Percentiles rank a stretch among this genome's conserved stretches.
Conservation (phyloP, 2,888 invertebrate species). For the Coelopa pilipes region DNA sequence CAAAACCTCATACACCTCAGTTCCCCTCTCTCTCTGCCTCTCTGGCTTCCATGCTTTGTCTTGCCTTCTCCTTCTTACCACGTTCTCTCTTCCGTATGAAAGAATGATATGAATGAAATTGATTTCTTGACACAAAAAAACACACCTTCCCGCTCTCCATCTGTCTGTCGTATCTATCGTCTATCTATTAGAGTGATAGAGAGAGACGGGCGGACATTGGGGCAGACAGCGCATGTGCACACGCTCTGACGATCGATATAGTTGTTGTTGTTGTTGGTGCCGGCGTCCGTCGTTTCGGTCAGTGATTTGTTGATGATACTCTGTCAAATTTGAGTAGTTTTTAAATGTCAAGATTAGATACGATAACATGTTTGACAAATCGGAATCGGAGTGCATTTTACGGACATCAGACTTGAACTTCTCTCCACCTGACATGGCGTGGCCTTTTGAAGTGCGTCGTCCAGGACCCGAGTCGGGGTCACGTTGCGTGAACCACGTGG, state of each 20-base stretch:
- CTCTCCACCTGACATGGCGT: no score
- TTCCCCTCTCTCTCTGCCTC: no score
- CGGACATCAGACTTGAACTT: no score
- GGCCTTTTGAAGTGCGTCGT: no score
- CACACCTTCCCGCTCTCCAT: neutral
- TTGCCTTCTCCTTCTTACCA: no score
- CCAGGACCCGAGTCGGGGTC: no score
- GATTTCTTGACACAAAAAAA: conserved; percentile 21
- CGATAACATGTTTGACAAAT: conserved; percentile 11
- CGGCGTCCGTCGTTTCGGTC: conserved; percentile 11
- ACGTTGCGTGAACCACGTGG: no score
- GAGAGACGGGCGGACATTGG: neutral
- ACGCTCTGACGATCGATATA: neutral
- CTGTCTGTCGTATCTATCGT: no score
- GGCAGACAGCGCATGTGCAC: neutral
- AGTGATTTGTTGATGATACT: conserved; percentile 26
- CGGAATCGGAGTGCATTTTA: neutral
- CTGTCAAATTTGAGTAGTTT: conserved; percentile 24
- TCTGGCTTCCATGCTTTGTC: no score
- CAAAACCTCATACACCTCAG: neutral
- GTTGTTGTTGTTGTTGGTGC: neutral
- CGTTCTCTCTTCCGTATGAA: conserved; percentile 4
- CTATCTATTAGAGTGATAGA: neutral
- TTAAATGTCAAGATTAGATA: conserved; percentile 4
- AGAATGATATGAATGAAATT: conserved; percentile 16